A percentile compares a stretch with the other conserved stretches of the same genome.
phyloP scores from a whole-genome alignment of 2,888 invertebrate genomes.

The Phaonia tiefii region DNA sequence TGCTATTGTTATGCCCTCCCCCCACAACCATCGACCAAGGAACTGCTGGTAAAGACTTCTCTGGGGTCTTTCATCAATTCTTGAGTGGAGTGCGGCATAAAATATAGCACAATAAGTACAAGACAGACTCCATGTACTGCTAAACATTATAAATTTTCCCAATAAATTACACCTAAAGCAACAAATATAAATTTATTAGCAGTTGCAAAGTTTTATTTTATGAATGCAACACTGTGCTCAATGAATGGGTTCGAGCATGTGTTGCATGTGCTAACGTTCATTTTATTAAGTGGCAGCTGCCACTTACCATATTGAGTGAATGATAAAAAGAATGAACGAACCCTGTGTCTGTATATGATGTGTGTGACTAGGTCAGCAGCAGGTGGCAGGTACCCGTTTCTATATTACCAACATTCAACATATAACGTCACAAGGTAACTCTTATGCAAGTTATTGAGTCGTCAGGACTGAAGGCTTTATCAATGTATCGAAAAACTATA shows the following conservation, averaged over 20 bases:
- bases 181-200: conserved; percentile 45
- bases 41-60: conserved; percentile 25
- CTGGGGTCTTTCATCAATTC: conserved; percentile 44
- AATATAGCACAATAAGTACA: conserved; percentile 39
- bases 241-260: neutral
- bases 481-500: conserved; percentile 76
- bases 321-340: conserved; percentile 38
- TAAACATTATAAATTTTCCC: conserved; percentile 42
- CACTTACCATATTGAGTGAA: conserved; percentile 53
- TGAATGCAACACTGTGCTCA: neutral
- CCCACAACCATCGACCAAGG: too few relatives aligned
- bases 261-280: conserved; percentile 30
- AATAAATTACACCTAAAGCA: conserved; percentile 42
- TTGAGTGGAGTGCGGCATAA: conserved; percentile 52
- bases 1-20: conserved; percentile 34
- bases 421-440: neutral
- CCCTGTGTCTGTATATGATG: conserved; percentile 22
- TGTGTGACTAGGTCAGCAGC: conserved; percentile 52
- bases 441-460: conserved; percentile 24
- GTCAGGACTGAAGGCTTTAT: conserved; percentile 70
- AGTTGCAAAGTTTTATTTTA: conserved; percentile 21
- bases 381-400: conserved; percentile 39
- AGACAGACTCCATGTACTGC: conserved; percentile 28
- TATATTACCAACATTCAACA: conserved; percentile 3
- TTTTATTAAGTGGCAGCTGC: conserved; percentile 56